Base-by-base conservation (phyloP, 2,797 vertebrate genomes). In the Acrocephalus scirpaceus region DNA sequence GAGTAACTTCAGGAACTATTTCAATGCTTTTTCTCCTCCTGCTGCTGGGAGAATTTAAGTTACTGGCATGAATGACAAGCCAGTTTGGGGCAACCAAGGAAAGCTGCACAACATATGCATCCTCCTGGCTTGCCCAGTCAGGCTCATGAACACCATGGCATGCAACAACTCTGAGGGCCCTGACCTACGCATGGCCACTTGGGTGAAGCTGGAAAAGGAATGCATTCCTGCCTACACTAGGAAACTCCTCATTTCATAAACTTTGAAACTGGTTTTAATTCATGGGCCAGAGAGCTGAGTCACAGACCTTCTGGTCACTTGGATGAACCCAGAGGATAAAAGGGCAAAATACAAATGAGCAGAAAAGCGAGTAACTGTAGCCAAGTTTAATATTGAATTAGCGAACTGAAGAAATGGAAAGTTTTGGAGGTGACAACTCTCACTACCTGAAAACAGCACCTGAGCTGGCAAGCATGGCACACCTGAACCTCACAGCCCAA, bases 121-220 rank as follows among this genome's bases (percentile, higher is more conserved):
- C 12, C 61, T 67, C 45, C 29, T 40, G 44, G 6, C 14, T 36
- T 48, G 9, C 16, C 21, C 40, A 25, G 38, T 3, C 8, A 76
- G 26, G 50, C 19, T 60, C 51, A 18, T 1, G 17, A 56, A 34
- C 34, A 48, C 10, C 4, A 20, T 0, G 1, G n/a, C 0, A 0
- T 20, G 27, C 57, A 51, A 27, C 32, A 29, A 17, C 8, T 66
- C 30, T 21, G 44, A 48, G 51, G 8, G 26, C 19, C 76, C 75
- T 3, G 2, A 48, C 13, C 48, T 11, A 11, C 0, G 0, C 61
- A 45, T 4, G 2, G 74, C 8, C 40, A 48, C 27, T 11, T 11
- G 50, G 66, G 36, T 22, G 77, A 83, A 69, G 60, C 60, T 58
- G 75, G 22, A n/a, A 70, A 51, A 69, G 30, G 36, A 85, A 57